Evolutionary conservation across 2,888 invertebrate genomes (phyloP), one percentile per base, ranked within the genome.

Genomic region (Drosophila testacea): DNA sequence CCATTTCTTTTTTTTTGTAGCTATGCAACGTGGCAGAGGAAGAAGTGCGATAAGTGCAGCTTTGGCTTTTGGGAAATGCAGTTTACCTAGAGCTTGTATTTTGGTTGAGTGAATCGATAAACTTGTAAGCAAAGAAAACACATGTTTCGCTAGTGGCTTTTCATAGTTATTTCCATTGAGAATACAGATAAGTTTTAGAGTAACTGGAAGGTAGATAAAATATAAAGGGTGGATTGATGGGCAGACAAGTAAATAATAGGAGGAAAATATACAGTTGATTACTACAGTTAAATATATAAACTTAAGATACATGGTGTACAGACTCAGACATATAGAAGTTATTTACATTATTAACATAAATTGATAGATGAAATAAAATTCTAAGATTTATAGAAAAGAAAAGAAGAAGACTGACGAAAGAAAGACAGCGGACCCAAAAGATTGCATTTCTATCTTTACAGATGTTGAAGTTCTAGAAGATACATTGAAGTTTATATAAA

Each of bases 21-120:
- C n/a, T 55, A 34, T 27, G 39, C 10, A 13, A 46, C 28, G 34
- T 30, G 47, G 51, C 28, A 51, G 38, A 4, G 39, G 34, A 27
- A 39, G 50, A 41, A 62, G 75, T 54, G 75, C 30, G 71, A 75
- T 67, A 75, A 67, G 62, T 51, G 44, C 42, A 32, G 55, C 67
- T 74, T 74, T 47, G 55, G 16, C 59, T 34, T 47, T 38, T 39
- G 50, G 36, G 10, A 56, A 38, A 42, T 57, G 36, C 38, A 36
- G 46, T 36, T 69, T 39, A n/a, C 41, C 41, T 54, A 46, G 50
- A 46, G 73, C 22, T 42, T 42, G 39, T 30, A 34, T 13, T 54
- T 59, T 54, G 41, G 59, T 42, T 42, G 54, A 69, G 54, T 64
- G 64, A 42, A 60, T 64, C 59, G 50, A 69, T 73, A 47, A 39